Percentiles rank a stretch among this genome's conserved stretches.
These are phyloP conservation scores for Pogonomyrmex californicus DNA, from an alignment of 1,140 invertebrate genomes.

Conservation along the genomic window DNA sequence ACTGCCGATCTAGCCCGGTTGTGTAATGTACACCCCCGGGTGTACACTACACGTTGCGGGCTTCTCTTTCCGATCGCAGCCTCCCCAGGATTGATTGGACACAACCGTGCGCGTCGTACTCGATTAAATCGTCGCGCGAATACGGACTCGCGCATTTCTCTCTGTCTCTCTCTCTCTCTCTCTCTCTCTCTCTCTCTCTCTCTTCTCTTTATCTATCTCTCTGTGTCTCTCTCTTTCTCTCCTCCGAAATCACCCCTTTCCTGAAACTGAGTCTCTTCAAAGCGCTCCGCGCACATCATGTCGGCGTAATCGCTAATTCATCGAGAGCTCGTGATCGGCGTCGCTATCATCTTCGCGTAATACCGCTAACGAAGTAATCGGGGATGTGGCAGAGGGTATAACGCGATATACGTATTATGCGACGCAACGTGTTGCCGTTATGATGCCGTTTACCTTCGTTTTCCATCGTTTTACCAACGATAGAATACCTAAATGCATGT, in stretches of 20 bases:
- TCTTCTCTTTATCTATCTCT: background rate
- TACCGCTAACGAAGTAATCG: constrained; percentile 61
- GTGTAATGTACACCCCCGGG: constrained; percentile 42
- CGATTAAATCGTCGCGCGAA: constrained; percentile 73
- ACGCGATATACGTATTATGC: constrained; percentile 39
- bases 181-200: background rate
- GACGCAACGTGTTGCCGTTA: background rate
- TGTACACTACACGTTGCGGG: constrained; percentile 48
- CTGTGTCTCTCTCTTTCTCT: constrained; percentile 9
- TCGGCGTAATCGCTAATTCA: constrained; percentile 61
- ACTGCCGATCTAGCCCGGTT: constrained; percentile 71
- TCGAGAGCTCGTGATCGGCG: constrained; percentile 59
- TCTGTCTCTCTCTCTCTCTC: background rate
- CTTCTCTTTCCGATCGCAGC: constrained; percentile 60
- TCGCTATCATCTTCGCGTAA: constrained; percentile 62
- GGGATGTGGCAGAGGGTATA: constrained; percentile 32
- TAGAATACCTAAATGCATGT: background rate
- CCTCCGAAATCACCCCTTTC: constrained; percentile 10
- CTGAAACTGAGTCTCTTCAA: constrained; percentile 40
- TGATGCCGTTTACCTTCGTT: constrained; percentile 5
- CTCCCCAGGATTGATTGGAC: constrained; percentile 67
- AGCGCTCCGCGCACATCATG: constrained; percentile 45
- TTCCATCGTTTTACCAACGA: constrained; percentile 8
- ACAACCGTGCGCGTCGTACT: constrained; percentile 64
- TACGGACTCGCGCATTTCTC: background rate